These are phyloP conservation scores for Lasaia peninsularis DNA, from an alignment of 1,140 invertebrate species.

Conservation along the genomic window DNA sequence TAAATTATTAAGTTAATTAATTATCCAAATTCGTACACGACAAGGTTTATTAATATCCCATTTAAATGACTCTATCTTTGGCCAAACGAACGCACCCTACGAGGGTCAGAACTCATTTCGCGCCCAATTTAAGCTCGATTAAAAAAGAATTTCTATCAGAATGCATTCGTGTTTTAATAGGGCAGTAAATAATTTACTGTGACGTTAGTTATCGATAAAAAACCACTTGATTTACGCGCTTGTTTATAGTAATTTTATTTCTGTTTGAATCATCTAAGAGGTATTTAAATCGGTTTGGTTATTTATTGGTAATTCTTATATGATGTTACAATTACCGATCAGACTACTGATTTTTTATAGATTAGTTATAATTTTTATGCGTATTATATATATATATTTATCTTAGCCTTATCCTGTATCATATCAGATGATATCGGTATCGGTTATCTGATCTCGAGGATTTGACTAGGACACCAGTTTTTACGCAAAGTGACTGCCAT, in stretches of 20 bases:
- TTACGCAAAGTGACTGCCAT: too few species aligned
- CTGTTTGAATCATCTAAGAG: conserved; percentile 7
- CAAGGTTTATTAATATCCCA: conserved; percentile 46
- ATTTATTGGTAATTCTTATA: conserved; percentile 9
- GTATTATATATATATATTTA: too few species aligned
- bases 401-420: too few species aligned
- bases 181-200: conserved; percentile 40
- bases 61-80: conserved; percentile 58
- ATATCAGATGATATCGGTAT: too few species aligned
- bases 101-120: conserved; percentile 66
- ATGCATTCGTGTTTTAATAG: conserved; percentile 58
- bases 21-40: conserved; percentile 20
- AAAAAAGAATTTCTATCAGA: conserved; percentile 72
- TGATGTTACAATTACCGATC: neutral
- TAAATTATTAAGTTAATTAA: conserved; percentile 10
- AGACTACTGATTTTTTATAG: too few species aligned
- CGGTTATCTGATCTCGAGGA: too few species aligned
- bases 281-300: conserved; percentile 8
- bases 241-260: conserved; percentile 15
- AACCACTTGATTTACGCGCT: conserved; percentile 29
- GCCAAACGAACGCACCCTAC: conserved; percentile 33
- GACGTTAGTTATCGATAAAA: conserved; percentile 38
- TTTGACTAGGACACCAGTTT: too few species aligned
- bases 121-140: conserved; percentile 71
- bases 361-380: too few species aligned